Percentiles rank a stretch among this genome's conserved stretches.
Evolutionary conservation across 2,888 invertebrate species (phyloP).

Genomic region (Eristalinus aeneus): DNA sequence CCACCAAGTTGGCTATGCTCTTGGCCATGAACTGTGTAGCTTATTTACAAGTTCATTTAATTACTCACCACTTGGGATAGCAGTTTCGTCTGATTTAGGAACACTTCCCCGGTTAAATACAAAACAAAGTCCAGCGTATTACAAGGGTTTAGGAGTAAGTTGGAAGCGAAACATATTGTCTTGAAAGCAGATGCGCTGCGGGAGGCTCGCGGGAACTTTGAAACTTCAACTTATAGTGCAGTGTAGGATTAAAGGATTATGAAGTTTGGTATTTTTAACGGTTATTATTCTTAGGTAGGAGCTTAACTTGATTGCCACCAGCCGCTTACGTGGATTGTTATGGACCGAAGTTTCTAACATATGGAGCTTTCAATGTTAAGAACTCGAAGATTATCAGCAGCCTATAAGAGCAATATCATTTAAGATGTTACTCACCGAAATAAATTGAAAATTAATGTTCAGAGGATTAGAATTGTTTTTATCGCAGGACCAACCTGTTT

Average conservation of each 20-base stretch:
- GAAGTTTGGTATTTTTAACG: not conserved
- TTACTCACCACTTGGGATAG: slow-evolving; percentile 37
- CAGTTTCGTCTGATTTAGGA: slow-evolving; percentile 25
- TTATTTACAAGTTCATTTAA: slow-evolving; percentile 43
- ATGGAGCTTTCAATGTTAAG: too few relatives aligned
- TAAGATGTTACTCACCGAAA: too few relatives aligned
- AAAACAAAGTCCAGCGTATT: not conserved
- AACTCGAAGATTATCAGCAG: too few relatives aligned
- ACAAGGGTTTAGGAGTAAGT: not conserved
- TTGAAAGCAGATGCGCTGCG: not conserved
- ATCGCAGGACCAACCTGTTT: too few relatives aligned
- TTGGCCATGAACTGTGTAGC: slow-evolving; percentile 53
- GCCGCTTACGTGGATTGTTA: too few relatives aligned
- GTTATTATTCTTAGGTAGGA: not conserved
- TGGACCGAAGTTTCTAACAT: too few relatives aligned
- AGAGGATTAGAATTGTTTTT: too few relatives aligned
- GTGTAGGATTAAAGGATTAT: not conserved
- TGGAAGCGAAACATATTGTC: not conserved
- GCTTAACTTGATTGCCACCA: not conserved
- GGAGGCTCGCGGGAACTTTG: not conserved
- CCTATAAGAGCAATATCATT: too few relatives aligned
- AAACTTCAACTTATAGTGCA: not conserved
- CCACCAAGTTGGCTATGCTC: slow-evolving; percentile 49
- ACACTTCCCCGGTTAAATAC: slow-evolving; percentile 33
- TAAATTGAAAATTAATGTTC: too few relatives aligned